A percentile compares a stretch with the other conserved stretches of the same genome.
Conservation (phyloP, 2,113 vertebrate genomes). For the Platanista minor region DNA sequence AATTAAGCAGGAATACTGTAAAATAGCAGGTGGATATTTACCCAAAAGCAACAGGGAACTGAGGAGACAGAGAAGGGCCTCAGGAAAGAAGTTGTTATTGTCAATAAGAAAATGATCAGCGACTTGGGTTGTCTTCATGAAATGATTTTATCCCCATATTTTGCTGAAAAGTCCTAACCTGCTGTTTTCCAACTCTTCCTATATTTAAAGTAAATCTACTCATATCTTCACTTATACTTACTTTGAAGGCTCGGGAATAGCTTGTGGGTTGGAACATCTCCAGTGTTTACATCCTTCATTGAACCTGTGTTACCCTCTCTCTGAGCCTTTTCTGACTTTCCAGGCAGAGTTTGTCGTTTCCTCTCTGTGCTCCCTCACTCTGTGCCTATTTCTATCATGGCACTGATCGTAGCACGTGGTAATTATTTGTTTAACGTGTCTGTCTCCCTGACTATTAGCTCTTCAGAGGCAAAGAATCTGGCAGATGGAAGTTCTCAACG, state of each 20-base stretch:
- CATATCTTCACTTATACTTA: not conserved
- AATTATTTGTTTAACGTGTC: not conserved
- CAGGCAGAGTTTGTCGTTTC: not conserved
- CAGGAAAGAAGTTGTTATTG: conserved; percentile 34
- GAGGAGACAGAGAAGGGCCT: conserved; percentile 19
- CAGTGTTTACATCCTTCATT: not conserved
- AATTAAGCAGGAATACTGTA: conserved; percentile 55
- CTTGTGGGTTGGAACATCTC: not conserved
- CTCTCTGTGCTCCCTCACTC: not conserved
- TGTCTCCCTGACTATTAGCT: not conserved
- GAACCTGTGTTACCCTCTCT: not conserved
- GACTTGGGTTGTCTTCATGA: not conserved
- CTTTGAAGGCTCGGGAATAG: not conserved
- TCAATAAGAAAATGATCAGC: conserved; percentile 22
- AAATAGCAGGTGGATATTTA: conserved; percentile 65
- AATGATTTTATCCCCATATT: not conserved
- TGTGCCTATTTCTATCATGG: not conserved
- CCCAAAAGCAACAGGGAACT: conserved; percentile 49
- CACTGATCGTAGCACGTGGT: not conserved
- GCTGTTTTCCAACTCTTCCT: not conserved
- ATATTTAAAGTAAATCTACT: not conserved
- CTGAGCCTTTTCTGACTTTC: not conserved
- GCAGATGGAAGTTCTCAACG: not conserved
- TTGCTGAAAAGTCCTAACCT: not conserved
- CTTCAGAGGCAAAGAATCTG: not conserved